Conservation (phyloP, 2,888 invertebrate genomes). For the Heliconius hortense region DNA sequence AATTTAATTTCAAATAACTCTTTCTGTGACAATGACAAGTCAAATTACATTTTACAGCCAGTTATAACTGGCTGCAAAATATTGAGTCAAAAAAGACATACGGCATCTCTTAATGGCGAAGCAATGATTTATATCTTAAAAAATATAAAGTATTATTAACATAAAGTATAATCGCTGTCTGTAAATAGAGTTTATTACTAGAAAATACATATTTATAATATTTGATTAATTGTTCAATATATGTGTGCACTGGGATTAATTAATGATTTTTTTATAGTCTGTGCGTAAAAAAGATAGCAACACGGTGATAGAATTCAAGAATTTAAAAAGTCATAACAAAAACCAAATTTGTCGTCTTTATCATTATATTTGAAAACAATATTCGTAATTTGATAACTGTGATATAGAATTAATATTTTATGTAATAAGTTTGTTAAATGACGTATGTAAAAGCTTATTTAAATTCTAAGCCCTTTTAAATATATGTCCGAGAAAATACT, state of each 20-base stretch:
- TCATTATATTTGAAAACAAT: not conserved
- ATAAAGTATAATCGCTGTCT: not conserved
- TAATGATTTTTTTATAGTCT: not conserved
- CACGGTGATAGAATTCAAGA: not conserved
- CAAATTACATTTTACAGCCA: slow-evolving; percentile 23
- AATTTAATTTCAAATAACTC: not conserved
- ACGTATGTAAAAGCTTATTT: not conserved
- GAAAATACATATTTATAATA: not conserved
- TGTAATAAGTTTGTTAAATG: not conserved
- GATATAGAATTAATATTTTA: not conserved
- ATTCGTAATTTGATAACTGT: not conserved
- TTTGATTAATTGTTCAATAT: not conserved
- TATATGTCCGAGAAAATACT: not conserved
- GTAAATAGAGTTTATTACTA: not conserved
- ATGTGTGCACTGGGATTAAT: not conserved
- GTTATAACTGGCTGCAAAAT: slow-evolving; percentile 4
- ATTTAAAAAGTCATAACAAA: slow-evolving; percentile 1
- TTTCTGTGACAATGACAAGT: not conserved
- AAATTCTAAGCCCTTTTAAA: not conserved
- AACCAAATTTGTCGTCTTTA: not conserved
- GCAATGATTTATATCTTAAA: not conserved
- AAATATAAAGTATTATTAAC: not conserved
- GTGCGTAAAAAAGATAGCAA: not conserved
- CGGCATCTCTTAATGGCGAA: not conserved
- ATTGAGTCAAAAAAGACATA: too few species aligned